Base-by-base conservation (phyloP, 2,888 invertebrate genomes). In the Drosophila mayaguana region DNA sequence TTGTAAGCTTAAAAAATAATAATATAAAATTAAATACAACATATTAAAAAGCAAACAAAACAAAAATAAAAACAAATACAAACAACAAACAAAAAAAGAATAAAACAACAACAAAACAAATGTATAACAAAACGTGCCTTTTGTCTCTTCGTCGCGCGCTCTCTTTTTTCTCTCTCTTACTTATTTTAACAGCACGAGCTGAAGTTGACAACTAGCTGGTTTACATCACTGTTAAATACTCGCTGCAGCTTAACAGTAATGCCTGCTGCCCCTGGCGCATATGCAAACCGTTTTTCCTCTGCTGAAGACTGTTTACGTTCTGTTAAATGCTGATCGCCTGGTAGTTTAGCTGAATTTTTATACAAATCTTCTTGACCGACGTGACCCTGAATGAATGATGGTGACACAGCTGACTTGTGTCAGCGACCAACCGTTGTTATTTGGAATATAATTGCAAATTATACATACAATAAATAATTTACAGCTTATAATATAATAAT, bases 1-100 rank as follows among this genome's bases (percentile, higher is more conserved):
- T 91, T 91, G 81, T 91, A 91, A 91, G 91, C 91, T 91, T 91
- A 91, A 76, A 48, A 81, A 82, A 71, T 76, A 79, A 89, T 83
- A 80, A 81, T 78, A 89, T 78, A 73, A 81, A 76, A 79, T 76
- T 84, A 89, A 84, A 84, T 83, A 78, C 80, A 81, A 80, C 72
- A 88, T 81, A 81, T 78, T 84, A 74, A 88, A 79, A 80, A 87
- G 77, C 78, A 83, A 83, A 86, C 63, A 81, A 75, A 75, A 77
- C 75, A 72, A 77, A 72, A 60, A 65, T 57, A 70, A 75, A 78
- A 79, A 78, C 57, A 76, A 71, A 73, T 69, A 63, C 72, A 64
- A 68, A 75, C 73, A 76, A 80, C 77, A 72, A 81, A 59, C 55
- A 73, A 68, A 76, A 73, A 75, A 66, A 72, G 56, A 75, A 81